Conservation (phyloP, 2,888 invertebrate genomes). For the Poecilus cupreus region DNA sequence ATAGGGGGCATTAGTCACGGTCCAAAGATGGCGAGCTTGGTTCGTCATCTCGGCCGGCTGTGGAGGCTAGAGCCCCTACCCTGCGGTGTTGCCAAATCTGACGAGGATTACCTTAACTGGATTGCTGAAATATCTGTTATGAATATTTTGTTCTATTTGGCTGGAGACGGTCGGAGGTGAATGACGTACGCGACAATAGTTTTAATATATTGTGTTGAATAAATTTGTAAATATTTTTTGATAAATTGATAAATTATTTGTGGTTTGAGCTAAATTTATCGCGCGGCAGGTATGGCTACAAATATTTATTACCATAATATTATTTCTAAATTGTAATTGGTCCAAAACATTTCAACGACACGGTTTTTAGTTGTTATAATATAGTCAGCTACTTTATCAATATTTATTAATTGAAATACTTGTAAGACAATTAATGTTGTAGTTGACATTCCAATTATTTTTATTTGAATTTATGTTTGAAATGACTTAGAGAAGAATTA, state of each 20-base stretch:
- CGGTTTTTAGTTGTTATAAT: too few relatives aligned
- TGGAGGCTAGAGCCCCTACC: neutral
- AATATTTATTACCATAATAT: neutral
- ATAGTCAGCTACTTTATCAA: too few relatives aligned
- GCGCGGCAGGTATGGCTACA: neutral
- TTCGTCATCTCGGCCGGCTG: constrained; percentile 33
- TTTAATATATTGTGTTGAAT: too few relatives aligned
- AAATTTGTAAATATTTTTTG: too few relatives aligned
- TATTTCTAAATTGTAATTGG: neutral
- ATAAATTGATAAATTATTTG: neutral
- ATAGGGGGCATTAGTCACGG: constrained; percentile 63
- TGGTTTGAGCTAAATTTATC: neutral
- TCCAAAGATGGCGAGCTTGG: constrained; percentile 62
- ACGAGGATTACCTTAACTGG: neutral
- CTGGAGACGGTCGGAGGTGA: neutral
- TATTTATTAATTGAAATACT: too few relatives aligned
- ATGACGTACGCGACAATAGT: neutral
- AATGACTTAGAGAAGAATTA: too few relatives aligned
- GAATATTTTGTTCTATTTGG: neutral
- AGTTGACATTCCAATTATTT: too few relatives aligned
- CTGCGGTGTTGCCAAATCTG: constrained; percentile 44
- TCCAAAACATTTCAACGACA: too few relatives aligned
- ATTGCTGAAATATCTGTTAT: neutral
- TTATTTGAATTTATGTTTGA: too few relatives aligned
- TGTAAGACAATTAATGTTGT: too few relatives aligned